Conservation (phyloP, 2,888 invertebrate species). For the Portevinia maculata region DNA sequence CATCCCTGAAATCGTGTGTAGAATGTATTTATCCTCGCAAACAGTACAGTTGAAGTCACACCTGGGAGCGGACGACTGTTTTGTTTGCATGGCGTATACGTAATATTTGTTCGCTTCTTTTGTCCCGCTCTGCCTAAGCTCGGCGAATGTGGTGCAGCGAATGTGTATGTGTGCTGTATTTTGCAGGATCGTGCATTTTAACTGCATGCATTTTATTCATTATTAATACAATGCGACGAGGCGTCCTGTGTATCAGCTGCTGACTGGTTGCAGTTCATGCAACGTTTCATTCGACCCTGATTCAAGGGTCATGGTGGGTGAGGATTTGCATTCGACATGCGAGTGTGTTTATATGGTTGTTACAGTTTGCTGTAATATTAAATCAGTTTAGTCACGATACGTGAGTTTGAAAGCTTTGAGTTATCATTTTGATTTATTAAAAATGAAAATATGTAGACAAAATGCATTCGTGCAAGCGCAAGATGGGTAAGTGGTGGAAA, state of each 20-base stretch:
- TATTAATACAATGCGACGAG: slow-evolving; percentile 43
- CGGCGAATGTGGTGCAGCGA: slow-evolving; percentile 11
- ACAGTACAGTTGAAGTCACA: slow-evolving; percentile 38
- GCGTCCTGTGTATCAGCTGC: slow-evolving; percentile 26
- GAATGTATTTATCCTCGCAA: slow-evolving; percentile 16
- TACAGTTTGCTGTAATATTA: slow-evolving; percentile 11
- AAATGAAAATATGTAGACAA: slow-evolving; percentile 16
- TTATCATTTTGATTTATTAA: slow-evolving; percentile 20
- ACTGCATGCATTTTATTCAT: slow-evolving; percentile 30
- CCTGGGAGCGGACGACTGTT: slow-evolving; percentile 56
- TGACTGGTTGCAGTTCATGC: slow-evolving; percentile 27
- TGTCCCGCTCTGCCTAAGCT: background rate
- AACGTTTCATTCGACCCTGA: slow-evolving; percentile 31
- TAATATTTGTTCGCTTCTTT: slow-evolving; percentile 19
- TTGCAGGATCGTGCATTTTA: slow-evolving; percentile 25
- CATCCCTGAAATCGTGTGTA: slow-evolving; percentile 22
- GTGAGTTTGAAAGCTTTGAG: slow-evolving; percentile 10
- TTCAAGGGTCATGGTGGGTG: slow-evolving; percentile 17
- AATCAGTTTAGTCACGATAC: slow-evolving; percentile 37
- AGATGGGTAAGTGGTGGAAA: background rate
- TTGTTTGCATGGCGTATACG: slow-evolving; percentile 58
- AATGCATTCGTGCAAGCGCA: background rate
- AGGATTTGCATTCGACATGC: background rate
- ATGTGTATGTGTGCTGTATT: background rate
- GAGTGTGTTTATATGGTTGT: too few species aligned